Conservation (phyloP, 1,140 invertebrate species). For the Zaprionus taronus region DNA sequence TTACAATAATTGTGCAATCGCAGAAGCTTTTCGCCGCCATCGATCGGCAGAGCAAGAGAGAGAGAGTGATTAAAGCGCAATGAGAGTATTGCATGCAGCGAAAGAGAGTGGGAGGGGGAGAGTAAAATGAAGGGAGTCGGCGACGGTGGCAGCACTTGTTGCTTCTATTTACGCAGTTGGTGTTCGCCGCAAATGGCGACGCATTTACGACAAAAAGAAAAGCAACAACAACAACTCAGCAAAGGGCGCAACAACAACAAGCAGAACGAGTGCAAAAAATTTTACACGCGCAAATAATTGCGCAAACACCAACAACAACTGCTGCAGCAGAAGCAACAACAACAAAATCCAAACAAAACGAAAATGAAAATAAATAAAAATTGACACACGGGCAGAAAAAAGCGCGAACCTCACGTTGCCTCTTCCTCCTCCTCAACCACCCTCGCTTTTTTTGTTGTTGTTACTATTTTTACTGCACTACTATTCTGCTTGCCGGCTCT, state of each 20-base stretch:
- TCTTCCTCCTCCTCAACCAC: neutral
- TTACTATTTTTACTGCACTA: constrained; percentile 13
- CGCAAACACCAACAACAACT: constrained; percentile 35
- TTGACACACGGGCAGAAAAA: constrained; percentile 33
- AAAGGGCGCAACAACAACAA: constrained; percentile 23
- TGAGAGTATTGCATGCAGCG: neutral
- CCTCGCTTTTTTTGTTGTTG: neutral
- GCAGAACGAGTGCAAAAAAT: constrained; percentile 37
- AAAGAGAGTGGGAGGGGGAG: neutral
- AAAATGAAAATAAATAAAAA: constrained; percentile 46
- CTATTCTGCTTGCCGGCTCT: constrained; percentile 9
- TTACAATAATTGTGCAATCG: constrained; percentile 22
- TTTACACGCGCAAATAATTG: constrained; percentile 61
- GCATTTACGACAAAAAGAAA: constrained; percentile 29
- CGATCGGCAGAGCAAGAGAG: neutral
- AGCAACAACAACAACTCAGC: constrained; percentile 3
- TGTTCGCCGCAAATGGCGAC: constrained; percentile 28
- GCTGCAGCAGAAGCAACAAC: constrained; percentile 8
- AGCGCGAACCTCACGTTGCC: constrained; percentile 31
- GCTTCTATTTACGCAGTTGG: constrained; percentile 74
- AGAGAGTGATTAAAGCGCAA: neutral
- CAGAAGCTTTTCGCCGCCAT: neutral
- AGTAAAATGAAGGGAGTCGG: neutral
- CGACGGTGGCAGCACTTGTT: constrained; percentile 46
- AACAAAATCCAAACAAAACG: constrained; percentile 31